Evolutionary conservation across 1,140 invertebrate genomes (phyloP).

Genomic region (Sweltsa coloradensis): DNA sequence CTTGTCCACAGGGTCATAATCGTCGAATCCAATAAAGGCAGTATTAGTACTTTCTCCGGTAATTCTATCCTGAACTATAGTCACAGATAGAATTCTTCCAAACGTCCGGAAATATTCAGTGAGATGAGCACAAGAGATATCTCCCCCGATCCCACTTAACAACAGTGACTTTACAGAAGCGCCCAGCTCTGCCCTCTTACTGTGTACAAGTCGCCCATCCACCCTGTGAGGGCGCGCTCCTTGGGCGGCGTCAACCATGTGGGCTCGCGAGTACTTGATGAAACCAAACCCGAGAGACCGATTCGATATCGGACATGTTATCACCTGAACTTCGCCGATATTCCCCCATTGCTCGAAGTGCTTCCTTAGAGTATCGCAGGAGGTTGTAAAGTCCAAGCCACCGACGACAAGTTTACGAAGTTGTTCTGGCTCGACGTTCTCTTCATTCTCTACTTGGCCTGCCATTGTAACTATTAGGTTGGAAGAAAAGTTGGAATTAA

Average conservation of each 20-base stretch:
- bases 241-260: slow-evolving; percentile 49
- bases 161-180: slow-evolving; percentile 52
- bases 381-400: slow-evolving; percentile 53
- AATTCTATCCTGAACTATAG: slow-evolving; percentile 41
- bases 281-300: slow-evolving; percentile 52
- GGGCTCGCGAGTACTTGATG: slow-evolving; percentile 42
- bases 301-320: slow-evolving; percentile 52
- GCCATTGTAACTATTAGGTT: too few species aligned
- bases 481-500: too few species aligned
- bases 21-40: slow-evolving; percentile 49
- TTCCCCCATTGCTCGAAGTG: slow-evolving; percentile 56
- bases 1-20: slow-evolving; percentile 53
- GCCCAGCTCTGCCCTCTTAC: slow-evolving; percentile 52
- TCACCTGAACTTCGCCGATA: slow-evolving; percentile 56
- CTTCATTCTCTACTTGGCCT: slow-evolving; percentile 19
- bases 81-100: slow-evolving; percentile 37
- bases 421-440: slow-evolving; percentile 43
- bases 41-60: slow-evolving; percentile 44
- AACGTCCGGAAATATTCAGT: slow-evolving; percentile 37
- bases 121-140: slow-evolving; percentile 37
- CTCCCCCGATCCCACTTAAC: slow-evolving; percentile 40
- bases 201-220: slow-evolving; percentile 51
- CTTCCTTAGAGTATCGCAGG: slow-evolving; percentile 45
- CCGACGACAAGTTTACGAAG: slow-evolving; percentile 59
- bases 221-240: slow-evolving; percentile 46